Conservation (phyloP, 2,797 vertebrate species). For the Melanotaenia trifasciata region DNA sequence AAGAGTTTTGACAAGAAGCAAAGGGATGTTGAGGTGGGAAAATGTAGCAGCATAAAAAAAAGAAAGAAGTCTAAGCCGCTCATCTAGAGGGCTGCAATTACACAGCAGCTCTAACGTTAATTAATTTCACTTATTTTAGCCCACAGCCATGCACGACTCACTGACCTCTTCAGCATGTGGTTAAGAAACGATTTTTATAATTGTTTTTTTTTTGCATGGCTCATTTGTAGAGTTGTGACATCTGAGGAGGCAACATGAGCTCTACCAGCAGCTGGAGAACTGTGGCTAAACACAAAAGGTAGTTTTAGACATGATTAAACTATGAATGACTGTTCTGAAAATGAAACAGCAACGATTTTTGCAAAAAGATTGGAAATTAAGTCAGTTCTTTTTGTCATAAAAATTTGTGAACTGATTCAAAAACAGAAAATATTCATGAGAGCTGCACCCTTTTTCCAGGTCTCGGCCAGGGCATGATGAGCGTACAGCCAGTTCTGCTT, state of each 20-base stretch:
- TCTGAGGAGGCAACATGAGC: conserved; percentile 34
- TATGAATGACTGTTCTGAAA: background rate
- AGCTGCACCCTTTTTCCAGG: no score
- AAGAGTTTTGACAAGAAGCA: conserved; percentile 79
- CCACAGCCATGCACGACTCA: conserved; percentile 34
- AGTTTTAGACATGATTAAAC: conserved; percentile 8
- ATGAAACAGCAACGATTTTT: background rate
- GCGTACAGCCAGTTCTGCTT: no score
- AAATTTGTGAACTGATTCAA: no score
- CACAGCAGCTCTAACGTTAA: conserved; percentile 61
- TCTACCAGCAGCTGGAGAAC: conserved; percentile 23
- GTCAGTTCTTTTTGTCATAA: no score
- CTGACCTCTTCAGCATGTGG: conserved; percentile 48
- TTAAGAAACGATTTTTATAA: conserved; percentile 48
- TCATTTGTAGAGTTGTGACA: conserved; percentile 58
- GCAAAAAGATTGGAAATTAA: no score
- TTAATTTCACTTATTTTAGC: conserved; percentile 71
- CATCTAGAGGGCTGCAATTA: conserved; percentile 56
- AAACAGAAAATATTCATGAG: no score
- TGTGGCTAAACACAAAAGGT: background rate
- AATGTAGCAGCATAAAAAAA: conserved; percentile 23
- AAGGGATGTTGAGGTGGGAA: conserved; percentile 61
- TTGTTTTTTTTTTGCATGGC: conserved; percentile 47
- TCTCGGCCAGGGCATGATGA: no score
- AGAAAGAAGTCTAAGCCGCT: conserved; percentile 24